Evolutionary conservation across 2,797 vertebrate genomes (phyloP).

Genomic region (Onychomys torridus): DNA sequence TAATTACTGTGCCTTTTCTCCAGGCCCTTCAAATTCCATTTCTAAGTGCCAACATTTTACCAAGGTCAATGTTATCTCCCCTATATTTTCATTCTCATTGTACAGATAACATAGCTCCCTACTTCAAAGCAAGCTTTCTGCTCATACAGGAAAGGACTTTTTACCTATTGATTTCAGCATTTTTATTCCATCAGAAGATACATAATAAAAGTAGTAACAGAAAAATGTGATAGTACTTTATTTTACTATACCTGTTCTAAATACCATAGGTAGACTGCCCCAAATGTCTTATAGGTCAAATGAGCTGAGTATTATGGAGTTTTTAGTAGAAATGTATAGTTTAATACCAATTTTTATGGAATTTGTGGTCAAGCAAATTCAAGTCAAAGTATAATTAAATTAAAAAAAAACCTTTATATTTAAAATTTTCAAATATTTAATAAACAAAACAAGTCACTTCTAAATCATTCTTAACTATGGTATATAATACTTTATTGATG

Average conservation of each 20-base stretch:
- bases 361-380: not conserved
- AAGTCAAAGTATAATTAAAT: not conserved
- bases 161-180: not conserved
- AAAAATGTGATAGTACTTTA: not conserved
- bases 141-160: not conserved
- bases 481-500: not conserved
- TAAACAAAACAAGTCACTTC: not conserved
- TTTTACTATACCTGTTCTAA: not conserved
- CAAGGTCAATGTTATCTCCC: not conserved
- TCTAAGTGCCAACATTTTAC: not conserved
- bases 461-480: not conserved
- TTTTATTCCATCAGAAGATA: not conserved
- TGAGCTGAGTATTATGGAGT: not conserved
- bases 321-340: not conserved
- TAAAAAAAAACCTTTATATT: not conserved
- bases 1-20: not conserved
- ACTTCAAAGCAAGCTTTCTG: not conserved
- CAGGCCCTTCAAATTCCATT: not conserved
- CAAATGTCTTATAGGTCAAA: not conserved
- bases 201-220: not conserved
- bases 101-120: not conserved
- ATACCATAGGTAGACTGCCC: not conserved
- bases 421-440: not conserved
- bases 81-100: not conserved
- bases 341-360: not conserved